A percentile compares a stretch with the other conserved stretches of the same genome.
Evolutionary conservation across 2,888 invertebrate species (phyloP).

Genomic region (Piscicola geometra): DNA sequence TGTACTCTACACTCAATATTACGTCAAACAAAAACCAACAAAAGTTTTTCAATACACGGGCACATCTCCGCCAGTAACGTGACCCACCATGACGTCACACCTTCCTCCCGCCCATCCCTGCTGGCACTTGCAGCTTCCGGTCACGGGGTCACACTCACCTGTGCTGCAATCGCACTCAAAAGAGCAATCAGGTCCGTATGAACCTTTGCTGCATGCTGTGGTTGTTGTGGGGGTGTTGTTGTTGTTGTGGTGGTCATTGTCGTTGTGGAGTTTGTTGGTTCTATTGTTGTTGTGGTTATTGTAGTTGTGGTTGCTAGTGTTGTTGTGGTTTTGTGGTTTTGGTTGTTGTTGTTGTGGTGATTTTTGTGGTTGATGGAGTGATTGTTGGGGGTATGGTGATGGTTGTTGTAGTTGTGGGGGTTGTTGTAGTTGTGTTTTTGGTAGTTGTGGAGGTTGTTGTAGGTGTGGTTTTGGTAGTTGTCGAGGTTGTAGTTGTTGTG

Average conservation of each 20-base stretch:
- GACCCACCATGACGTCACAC: background rate
- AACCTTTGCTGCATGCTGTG: background rate
- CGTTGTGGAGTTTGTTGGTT: background rate
- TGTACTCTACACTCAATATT: too few relatives aligned
- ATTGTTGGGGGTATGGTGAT: too few relatives aligned
- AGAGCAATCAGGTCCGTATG: background rate
- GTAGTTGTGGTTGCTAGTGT: too few relatives aligned
- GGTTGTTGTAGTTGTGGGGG: too few relatives aligned
- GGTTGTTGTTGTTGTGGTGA: too few relatives aligned
- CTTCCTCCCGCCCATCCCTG: conserved; percentile 10
- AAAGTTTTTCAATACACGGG: background rate
- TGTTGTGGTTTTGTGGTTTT: too few relatives aligned
- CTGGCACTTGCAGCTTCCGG: background rate
- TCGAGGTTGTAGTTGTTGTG: conserved; percentile 1
- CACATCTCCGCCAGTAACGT: background rate
- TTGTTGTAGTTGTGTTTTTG: background rate
- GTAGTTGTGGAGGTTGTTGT: background rate
- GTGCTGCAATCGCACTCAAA: background rate
- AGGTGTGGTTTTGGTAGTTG: too few relatives aligned
- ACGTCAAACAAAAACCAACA: too few relatives aligned
- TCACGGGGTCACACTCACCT: background rate
- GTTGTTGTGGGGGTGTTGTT: background rate
- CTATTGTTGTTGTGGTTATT: background rate
- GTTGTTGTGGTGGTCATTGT: background rate
- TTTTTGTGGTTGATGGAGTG: background rate